Conservation (phyloP, 2,797 vertebrate genomes). For the Myotis myotis region DNA sequence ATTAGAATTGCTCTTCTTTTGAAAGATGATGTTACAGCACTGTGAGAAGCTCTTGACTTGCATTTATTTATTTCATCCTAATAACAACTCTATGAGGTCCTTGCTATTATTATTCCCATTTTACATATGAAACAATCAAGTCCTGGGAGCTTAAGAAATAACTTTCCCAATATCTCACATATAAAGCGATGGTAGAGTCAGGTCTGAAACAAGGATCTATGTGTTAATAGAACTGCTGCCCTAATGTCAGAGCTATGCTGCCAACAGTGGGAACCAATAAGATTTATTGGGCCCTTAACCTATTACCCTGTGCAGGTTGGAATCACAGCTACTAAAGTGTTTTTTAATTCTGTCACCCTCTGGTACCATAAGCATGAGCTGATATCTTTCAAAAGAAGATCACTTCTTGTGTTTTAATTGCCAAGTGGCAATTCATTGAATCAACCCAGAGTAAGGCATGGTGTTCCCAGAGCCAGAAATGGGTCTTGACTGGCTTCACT, state of each 20-base stretch:
- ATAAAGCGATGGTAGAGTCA: not conserved
- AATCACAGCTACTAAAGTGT: not conserved
- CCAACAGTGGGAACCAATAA: not conserved
- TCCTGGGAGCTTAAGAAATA: not conserved
- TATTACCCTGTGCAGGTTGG: not conserved
- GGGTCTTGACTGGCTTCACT: not conserved
- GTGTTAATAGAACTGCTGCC: not conserved
- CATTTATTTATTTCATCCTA: not conserved
- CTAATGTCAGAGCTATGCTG: not conserved
- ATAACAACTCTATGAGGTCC: not conserved
- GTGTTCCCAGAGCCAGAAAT: not conserved
- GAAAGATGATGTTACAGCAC: not conserved
- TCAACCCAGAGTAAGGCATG: not conserved
- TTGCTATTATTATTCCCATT: not conserved
- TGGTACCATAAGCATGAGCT: slow-evolving; percentile 12
- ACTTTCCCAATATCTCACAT: not conserved
- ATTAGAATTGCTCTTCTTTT: slow-evolving; percentile 42
- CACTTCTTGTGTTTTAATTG: not conserved
- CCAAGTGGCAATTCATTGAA: not conserved
- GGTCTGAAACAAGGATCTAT: not conserved
- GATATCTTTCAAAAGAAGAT: not conserved
- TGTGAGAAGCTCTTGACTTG: not conserved
- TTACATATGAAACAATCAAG: not conserved
- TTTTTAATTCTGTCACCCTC: slow-evolving; percentile 40
- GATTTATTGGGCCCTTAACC: not conserved